These are phyloP conservation scores for Formica aserva DNA, from an alignment of 2,888 invertebrate species.

Conservation along the genomic window DNA sequence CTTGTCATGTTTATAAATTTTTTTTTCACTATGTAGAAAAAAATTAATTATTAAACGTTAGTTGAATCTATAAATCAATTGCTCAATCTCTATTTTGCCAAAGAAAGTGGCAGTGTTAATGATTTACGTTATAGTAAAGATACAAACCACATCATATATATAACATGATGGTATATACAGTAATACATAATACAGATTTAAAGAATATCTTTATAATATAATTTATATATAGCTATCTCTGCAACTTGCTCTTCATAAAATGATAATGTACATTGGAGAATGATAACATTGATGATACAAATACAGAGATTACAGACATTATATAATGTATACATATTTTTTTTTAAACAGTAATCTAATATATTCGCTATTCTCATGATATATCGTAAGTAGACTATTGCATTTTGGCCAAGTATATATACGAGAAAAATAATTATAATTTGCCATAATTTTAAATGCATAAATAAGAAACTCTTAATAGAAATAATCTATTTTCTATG, in stretches of 20 bases:
- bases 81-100: conserved; percentile 59
- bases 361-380: background rate
- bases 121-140: conserved; percentile 24
- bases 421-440: background rate
- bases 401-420: conserved; percentile 38
- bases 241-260: conserved; percentile 1
- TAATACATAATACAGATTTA: conserved; percentile 9
- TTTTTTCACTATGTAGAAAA: background rate
- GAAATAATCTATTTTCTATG: conserved; percentile 13
- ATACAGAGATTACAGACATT: conserved; percentile 2
- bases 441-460: background rate
- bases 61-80: background rate
- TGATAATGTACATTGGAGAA: conserved; percentile 20
- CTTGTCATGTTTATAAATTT: background rate
- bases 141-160: background rate
- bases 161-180: conserved; percentile 14
- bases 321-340: background rate
- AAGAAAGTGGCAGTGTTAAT: conserved; percentile 67
- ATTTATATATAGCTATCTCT: conserved; percentile 23
- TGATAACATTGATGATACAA: conserved; percentile 4
- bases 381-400: conserved; percentile 5
- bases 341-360: conserved; percentile 10
- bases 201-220: conserved; percentile 14
- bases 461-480: background rate
- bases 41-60: conserved; percentile 8